Conservation (phyloP, 2,113 vertebrate genomes). For the Ginglymostoma cirratum region DNA sequence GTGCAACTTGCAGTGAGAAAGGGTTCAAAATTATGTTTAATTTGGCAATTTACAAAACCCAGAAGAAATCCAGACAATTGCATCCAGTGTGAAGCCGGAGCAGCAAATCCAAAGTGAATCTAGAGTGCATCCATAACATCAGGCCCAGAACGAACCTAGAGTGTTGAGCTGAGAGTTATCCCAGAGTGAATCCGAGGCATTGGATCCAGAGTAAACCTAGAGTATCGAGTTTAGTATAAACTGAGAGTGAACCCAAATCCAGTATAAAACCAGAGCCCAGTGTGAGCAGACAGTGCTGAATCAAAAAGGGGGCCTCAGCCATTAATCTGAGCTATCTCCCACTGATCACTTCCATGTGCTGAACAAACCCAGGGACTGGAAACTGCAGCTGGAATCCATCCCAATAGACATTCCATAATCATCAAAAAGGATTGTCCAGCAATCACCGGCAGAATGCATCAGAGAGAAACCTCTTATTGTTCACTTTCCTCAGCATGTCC, state of each 20-base stretch:
- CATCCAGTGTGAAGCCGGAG: not conserved
- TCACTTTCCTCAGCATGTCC: not conserved
- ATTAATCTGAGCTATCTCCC: not conserved
- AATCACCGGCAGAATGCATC: not conserved
- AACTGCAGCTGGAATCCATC: not conserved
- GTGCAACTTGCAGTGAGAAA: not conserved
- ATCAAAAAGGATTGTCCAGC: not conserved
- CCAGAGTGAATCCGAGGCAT: not conserved
- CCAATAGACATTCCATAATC: not conserved
- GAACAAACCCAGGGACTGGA: not conserved
- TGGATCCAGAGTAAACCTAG: not conserved
- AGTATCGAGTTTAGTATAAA: too few species aligned
- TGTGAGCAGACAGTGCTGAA: not conserved
- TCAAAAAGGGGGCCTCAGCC: not conserved
- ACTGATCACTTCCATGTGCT: not conserved
- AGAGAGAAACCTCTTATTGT: not conserved
- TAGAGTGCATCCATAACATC: not conserved
- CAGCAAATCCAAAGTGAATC: too few species aligned
- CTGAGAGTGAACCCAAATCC: not conserved
- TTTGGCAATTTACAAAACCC: not conserved
- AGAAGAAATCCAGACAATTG: not conserved
- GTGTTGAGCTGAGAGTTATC: not conserved
- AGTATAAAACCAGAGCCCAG: not conserved
- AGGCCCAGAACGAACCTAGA: not conserved
- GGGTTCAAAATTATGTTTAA: not conserved